Percentiles rank a stretch among this genome's conserved stretches.
Evolutionary conservation across 2,888 invertebrate species (phyloP).

Genomic region (Oeneis ivallda): DNA sequence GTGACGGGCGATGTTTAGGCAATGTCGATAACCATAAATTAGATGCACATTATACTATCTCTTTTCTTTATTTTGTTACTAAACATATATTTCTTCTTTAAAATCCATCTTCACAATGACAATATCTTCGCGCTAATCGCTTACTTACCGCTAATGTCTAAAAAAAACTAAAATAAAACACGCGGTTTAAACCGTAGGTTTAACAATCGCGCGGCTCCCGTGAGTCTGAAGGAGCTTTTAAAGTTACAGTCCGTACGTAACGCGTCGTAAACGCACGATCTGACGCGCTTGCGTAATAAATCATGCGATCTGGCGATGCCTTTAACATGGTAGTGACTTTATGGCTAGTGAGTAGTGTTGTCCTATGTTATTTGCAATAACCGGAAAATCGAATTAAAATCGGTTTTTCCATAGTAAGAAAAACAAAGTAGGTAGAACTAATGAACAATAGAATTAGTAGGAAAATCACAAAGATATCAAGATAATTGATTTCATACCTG

Average conservation of each 20-base stretch:
- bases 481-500: not conserved
- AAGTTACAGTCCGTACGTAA: slow-evolving; percentile 14
- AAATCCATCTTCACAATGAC: too few species aligned
- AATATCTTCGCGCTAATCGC: too few species aligned
- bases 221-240: too few species aligned
- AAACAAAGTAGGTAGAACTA: slow-evolving; percentile 6
- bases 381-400: slow-evolving; percentile 2
- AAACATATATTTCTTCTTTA: too few species aligned
- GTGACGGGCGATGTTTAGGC: too few species aligned
- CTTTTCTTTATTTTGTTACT: too few species aligned
- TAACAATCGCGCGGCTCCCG: too few species aligned
- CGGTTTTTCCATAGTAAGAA: not conserved
- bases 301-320: slow-evolving; percentile 67
- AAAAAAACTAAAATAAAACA: too few species aligned
- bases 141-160: too few species aligned
- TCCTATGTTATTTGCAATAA: slow-evolving; percentile 15
- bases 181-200: too few species aligned
- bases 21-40: too few species aligned
- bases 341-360: slow-evolving; percentile 50
- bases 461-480: not conserved
- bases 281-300: slow-evolving; percentile 65
- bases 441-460: slow-evolving; percentile 4
- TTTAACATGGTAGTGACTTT: slow-evolving; percentile 53
- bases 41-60: too few species aligned
- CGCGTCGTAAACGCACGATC: slow-evolving; percentile 65